Base-by-base conservation (phyloP, 1,140 invertebrate genomes). In the Pinna nobilis region DNA sequence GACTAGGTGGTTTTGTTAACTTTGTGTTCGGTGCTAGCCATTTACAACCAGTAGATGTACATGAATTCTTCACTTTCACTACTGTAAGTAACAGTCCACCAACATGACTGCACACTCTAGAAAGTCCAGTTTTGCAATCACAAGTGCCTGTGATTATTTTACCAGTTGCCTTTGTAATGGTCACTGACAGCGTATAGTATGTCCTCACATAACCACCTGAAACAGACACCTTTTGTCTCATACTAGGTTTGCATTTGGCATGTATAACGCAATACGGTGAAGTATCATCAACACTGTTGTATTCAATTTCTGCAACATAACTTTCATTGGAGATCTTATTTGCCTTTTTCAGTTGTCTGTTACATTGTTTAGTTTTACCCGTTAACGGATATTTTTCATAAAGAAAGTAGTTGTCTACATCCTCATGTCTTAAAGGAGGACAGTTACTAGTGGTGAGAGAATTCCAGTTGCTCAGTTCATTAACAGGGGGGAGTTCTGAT, bases 171-270 rank as follows among this genome's bases (percentile, higher is more conserved):
- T 39, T 61, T 13, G 15, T 60, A 20, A 32, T 33, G 15, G 32
- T 18, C 25, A 60, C 57, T 11, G 57, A 25, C 6, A 33, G 32
- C 7, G 7, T 25, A 33, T 60, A 25, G 37, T 60, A 30, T 9
- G 30, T 60, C 37, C 32, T 60, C 3, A 25, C 57, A 9, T 33
- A n/a, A n/a, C n/a, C n/a, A n/a, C n/a, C n/a, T n/a, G n/a, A n/a
- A n/a, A 60, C 30, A 33, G 25, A 20, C 23, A 60, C 57, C 37
- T 6, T 32, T 3, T 60, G 57, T n/a, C 57, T 30, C 28, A 61
- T 61, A 61, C 59, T 61, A 39, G 33, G n/a, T 61, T 20, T 61
- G 30, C 13, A 60, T 39, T 61, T 37, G 18, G 33, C 33, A n/a
- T n/a, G n/a, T 20, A 39, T 7, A 20, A 61, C 59, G 41, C 59